Percentiles rank a stretch among this genome's conserved stretches.
Conservation (phyloP, 2,113 vertebrate genomes). For the Zootoca vivipara region DNA sequence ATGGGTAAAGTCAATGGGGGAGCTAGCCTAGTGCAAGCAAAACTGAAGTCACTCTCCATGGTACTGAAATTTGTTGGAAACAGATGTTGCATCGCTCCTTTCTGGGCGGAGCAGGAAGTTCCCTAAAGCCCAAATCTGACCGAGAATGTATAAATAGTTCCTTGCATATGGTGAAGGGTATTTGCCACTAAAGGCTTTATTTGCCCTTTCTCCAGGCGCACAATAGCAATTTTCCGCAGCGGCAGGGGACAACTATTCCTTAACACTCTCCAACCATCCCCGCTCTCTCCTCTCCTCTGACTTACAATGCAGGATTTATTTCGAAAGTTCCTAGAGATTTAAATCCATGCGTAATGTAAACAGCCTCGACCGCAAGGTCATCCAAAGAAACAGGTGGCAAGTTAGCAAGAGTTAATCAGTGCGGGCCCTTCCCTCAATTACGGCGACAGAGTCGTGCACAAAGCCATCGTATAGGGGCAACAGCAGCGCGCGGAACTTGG, state of each 20-base stretch:
- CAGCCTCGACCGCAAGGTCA: background rate
- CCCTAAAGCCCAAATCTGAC: constrained; percentile 68
- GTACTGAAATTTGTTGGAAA: constrained; percentile 15
- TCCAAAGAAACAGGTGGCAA: background rate
- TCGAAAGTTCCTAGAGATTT: background rate
- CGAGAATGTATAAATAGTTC: constrained; percentile 39
- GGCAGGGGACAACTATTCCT: background rate
- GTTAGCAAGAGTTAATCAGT: background rate
- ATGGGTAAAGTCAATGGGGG: background rate
- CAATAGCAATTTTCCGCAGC: constrained; percentile 62
- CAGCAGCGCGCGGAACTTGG: background rate
- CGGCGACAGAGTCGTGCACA: background rate
- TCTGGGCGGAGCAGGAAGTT: constrained; percentile 64
- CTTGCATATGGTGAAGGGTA: constrained; percentile 35
- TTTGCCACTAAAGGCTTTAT: constrained; percentile 67
- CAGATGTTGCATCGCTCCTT: constrained; percentile 66
- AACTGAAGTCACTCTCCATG: background rate
- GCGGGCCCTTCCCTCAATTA: background rate
- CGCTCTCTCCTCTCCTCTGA: background rate
- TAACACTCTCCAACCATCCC: background rate
- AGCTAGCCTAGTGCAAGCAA: background rate
- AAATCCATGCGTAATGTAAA: background rate
- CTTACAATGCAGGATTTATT: background rate
- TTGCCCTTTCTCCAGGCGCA: constrained; percentile 40
- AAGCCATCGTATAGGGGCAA: too few relatives aligned